Evolutionary conservation across 2,113 vertebrate genomes (phyloP).

Genomic region (Bubo blakistoni): DNA sequence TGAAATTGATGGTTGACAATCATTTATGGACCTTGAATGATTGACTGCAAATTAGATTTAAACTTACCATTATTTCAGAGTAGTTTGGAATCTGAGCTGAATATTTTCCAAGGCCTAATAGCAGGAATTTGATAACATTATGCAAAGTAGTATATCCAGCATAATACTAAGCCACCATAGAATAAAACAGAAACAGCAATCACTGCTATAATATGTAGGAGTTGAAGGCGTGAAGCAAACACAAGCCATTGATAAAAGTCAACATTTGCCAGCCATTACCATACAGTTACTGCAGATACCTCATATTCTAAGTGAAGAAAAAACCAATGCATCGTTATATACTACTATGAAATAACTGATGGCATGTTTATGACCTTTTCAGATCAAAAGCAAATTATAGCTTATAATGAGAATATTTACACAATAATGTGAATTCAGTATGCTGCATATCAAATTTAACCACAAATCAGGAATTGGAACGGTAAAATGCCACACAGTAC

Average conservation of each 20-base stretch:
- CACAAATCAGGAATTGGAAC: constrained; percentile 53
- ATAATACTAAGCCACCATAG: constrained; percentile 28
- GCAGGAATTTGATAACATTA: constrained; percentile 52
- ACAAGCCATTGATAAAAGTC: constrained; percentile 61
- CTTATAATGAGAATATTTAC: constrained; percentile 66
- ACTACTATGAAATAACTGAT: constrained; percentile 42
- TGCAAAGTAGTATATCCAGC: constrained; percentile 42
- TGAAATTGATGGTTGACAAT: constrained; percentile 13
- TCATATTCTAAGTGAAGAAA: neutral
- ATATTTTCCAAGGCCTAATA: constrained; percentile 55
- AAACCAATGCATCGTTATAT: neutral
- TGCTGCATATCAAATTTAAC: constrained; percentile 57
- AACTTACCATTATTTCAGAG: constrained; percentile 38
- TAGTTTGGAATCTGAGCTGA: constrained; percentile 26
- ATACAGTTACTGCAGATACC: constrained; percentile 27
- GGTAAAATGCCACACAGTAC: constrained; percentile 40
- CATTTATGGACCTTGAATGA: neutral
- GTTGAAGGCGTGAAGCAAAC: constrained; percentile 20
- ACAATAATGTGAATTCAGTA: constrained; percentile 60
- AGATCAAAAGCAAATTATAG: constrained; percentile 64
- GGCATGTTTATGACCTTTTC: constrained; percentile 65
- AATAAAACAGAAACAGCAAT: constrained; percentile 59
- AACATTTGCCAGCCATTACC: constrained; percentile 54
- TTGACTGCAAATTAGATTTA: constrained; percentile 46
- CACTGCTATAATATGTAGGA: constrained; percentile 47